Evolutionary conservation across 92 coral and sea anemone genomes (phyloP), one percentile per base, ranked within the genome.

Genomic region (Muricea muricata): DNA sequence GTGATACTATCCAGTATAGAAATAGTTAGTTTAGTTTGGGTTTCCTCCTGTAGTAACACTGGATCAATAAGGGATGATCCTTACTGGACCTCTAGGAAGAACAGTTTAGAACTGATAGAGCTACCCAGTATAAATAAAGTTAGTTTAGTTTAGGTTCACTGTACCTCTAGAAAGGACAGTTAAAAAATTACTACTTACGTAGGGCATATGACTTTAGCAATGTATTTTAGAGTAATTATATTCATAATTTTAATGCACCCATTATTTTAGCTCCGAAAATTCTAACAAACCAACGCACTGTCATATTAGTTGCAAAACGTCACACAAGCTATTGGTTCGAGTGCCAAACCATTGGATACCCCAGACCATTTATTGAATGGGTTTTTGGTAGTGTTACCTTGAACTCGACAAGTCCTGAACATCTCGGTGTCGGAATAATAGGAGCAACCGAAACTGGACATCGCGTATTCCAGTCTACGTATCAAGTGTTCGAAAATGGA

Each of bases 321-420:
- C 1, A 5, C 30, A 23, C n/a, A 37, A 7, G 3, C 28, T 4
- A 28, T 70, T 12, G 31, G 56, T 86, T 80, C 86, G 65, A 20
- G n/a, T 87, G 90, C 37, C 55, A 73, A 29, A 31, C 82, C 61
- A 80, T 80, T 71, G 90, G 90, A 0, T 40, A 25, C 66, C 90
- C 90, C 35, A 47, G 80, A 57, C 90, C 90, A 11, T 26, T 23
- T 2, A 55, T 87, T 17, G 56, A 63, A 6, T 87, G 90, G 90
- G 42, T n/a, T 4, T 79, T 72, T 47, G 72, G 69, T 6, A n/a
- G 60, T 12, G 57, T 52, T 14, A 42, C 65, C 15, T 32, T 66
- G 4, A 55, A 73, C 13, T 34, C 54, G 4, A 41, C 57, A 0
- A 24, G 56, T n/a, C 56, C 60, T 26, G 12, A 0, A 32, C n/a